Base-by-base conservation (phyloP, 2,797 vertebrate species). In the Pelodytes ibericus region DNA sequence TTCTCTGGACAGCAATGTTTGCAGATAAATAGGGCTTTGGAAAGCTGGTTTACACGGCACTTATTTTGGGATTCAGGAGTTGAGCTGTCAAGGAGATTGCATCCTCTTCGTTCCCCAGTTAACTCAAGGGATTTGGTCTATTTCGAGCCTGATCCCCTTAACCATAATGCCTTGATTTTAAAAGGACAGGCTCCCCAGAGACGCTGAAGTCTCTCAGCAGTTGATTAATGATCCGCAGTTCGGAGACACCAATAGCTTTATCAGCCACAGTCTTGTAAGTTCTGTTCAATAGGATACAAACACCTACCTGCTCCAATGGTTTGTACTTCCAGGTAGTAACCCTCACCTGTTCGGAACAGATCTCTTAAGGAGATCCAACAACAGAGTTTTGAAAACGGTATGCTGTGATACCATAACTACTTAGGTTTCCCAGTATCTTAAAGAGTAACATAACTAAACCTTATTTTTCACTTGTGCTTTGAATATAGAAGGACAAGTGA, bases 201-300 rank as follows among this genome's bases (percentile, higher is more conserved):
- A 41, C 53, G 9, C 24, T 26, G 41, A 47, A 62, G 24, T 30
- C 57, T 61, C 33, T 36, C 56, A 68, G 25, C 65, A 75, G n/a
- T 51, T 69, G 65, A 75, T 75, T 68, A 75, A 75, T 75, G 65
- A 6, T 20, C 64, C 58, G 56, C 64, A 25, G 64, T 18, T 26
- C 39, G 39, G 25, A 68, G 56, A 47, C 62, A 47, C 26, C 31
- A 36, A 60, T 60, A 60, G 11, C 53, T 67, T 60, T 25, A 75
- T 67, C 27, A 22, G 16, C 24, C 20, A 30, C 15, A 68, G 15
- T 53, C 39, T 31, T n/a, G 29, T 18, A 15, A 16, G 20, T 13
- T 33, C 22, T 31, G 2, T 36, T 26, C 39, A 13, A 20, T 25
- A 18, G 39, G 63, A 20, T 2, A 49, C n/a, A 74, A 30, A 41